phyloP scores from a whole-genome alignment of 1,140 invertebrate genomes.

The Drosophila fuyamai region DNA sequence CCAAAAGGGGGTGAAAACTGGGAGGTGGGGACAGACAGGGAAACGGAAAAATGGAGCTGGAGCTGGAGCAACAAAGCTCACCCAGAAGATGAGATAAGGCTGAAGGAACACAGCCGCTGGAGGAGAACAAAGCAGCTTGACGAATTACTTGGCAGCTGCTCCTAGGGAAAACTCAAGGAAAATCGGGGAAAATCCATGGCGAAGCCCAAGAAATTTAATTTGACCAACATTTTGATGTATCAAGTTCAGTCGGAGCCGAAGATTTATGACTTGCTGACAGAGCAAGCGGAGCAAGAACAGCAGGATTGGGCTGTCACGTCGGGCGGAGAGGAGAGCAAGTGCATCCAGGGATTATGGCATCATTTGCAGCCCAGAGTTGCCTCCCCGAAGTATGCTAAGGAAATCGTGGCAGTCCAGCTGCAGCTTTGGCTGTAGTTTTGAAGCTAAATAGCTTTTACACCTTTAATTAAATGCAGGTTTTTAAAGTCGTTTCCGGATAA shows the following conservation, averaged over 20 bases:
- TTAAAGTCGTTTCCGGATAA: too few species aligned
- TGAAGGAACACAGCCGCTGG: constrained; percentile 11
- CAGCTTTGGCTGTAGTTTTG: background rate
- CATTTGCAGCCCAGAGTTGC: constrained; percentile 20
- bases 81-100: constrained; percentile 31
- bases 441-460: background rate
- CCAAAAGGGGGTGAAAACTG: constrained; percentile 16
- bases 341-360: constrained; percentile 21
- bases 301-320: constrained; percentile 19
- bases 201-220: constrained; percentile 66
- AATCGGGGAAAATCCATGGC: background rate
- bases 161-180: constrained; percentile 6
- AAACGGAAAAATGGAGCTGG: constrained; percentile 4
- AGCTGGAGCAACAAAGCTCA: constrained; percentile 25
- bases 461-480: background rate
- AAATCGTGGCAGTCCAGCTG: constrained; percentile 8
- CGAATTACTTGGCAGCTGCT: constrained; percentile 76
- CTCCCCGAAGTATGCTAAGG: background rate
- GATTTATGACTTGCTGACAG: constrained; percentile 62
- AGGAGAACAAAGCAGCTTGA: constrained; percentile 68
- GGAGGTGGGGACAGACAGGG: constrained; percentile 18
- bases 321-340: constrained; percentile 1
- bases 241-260: constrained; percentile 43
- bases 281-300: constrained; percentile 14
- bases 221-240: constrained; percentile 65